phyloP scores from a whole-genome alignment of 2,113 vertebrate species.

The Nansenia antarctica region DNA sequence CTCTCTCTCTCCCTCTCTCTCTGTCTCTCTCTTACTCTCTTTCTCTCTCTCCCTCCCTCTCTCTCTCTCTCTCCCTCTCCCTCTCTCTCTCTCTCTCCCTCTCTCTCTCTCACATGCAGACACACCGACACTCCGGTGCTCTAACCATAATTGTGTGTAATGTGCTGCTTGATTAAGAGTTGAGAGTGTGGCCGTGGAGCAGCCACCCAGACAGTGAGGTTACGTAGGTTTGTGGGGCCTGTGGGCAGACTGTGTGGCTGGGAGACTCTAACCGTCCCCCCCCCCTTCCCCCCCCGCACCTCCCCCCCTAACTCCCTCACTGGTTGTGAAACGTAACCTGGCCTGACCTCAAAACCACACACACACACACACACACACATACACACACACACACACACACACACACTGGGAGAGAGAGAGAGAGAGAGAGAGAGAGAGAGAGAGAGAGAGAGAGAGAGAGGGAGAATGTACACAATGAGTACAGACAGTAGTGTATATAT shows the following conservation, averaged over 20 bases:
- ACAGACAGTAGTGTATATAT: too few species aligned
- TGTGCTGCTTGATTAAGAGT: conserved; percentile 63
- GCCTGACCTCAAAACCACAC: conserved; percentile 29
- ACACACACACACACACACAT: neutral
- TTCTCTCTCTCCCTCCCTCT: neutral
- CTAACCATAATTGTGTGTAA: conserved; percentile 65
- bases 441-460: too few species aligned
- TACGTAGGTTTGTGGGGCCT: conserved; percentile 60
- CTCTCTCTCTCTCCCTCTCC: neutral
- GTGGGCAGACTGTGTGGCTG: conserved; percentile 69
- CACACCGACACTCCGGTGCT: conserved; percentile 2
- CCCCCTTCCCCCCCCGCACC: too few species aligned
- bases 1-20: too few species aligned
- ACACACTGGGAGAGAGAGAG: too few species aligned
- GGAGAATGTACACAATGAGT: too few species aligned
- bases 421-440: too few species aligned
- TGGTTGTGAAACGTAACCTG: conserved; percentile 54
- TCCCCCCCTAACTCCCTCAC: conserved; percentile 31
- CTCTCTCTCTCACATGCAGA: neutral
- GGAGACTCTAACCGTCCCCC: too few species aligned
- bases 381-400: neutral
- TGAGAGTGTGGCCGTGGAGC: conserved; percentile 44
- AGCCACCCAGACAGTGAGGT: conserved; percentile 70
- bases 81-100: neutral
- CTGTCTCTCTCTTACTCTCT: too few species aligned